Conservation (phyloP, 1,140 invertebrate genomes). For the Aphis gossypii region DNA sequence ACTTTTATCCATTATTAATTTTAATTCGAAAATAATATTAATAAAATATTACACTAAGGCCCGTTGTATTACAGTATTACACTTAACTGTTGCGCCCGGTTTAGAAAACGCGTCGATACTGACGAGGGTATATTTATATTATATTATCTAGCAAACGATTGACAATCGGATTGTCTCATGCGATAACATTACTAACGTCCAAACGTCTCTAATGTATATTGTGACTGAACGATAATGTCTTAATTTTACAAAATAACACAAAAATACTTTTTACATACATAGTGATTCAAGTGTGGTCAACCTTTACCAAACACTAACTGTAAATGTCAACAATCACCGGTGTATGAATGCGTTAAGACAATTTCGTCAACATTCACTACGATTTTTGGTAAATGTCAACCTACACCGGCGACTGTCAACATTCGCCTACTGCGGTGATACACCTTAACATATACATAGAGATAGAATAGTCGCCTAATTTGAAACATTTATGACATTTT, state of each 20-base stretch:
- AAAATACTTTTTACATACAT: neutral
- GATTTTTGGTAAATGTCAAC: neutral
- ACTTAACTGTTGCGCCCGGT: neutral
- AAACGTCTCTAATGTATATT: no score
- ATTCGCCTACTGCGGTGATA: conserved; percentile 9
- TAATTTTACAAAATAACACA: neutral
- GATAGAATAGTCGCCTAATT: no score
- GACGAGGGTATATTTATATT: neutral
- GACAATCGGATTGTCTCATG: neutral
- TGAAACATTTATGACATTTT: no score
- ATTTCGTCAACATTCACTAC: no score
- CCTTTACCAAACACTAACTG: no score
- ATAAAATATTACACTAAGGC: neutral
- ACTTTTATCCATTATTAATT: neutral
- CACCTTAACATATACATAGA: neutral
- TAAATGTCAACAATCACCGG: neutral
- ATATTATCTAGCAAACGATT: no score
- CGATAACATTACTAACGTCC: neutral
- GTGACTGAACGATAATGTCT: no score
- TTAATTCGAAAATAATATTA: neutral
- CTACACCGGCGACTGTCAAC: conserved; percentile 3
- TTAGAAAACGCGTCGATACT: neutral
- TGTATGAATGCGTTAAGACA: neutral
- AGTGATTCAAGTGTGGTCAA: no score
- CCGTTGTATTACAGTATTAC: neutral